Conservation (phyloP, 1,140 invertebrate genomes). For the Tigriopus japonicus region DNA sequence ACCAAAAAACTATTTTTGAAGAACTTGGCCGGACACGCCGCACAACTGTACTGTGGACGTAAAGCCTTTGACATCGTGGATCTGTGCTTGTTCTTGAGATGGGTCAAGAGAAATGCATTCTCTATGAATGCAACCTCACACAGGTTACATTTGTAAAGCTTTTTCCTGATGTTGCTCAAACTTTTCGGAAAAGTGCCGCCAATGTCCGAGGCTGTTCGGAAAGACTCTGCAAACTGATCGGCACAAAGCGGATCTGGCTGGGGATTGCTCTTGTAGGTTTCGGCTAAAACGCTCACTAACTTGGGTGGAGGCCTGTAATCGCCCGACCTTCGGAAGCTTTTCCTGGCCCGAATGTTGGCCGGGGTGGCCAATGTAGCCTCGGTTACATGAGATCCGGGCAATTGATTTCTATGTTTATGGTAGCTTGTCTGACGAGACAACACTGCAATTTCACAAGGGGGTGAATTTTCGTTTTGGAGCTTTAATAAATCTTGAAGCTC, state of each 20-base stretch:
- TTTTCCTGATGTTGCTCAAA: not conserved
- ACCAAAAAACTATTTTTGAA: constrained; percentile 13
- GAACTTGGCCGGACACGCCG: constrained; percentile 5
- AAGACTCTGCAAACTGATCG: not conserved
- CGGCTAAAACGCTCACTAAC: not conserved
- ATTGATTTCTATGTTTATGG: not conserved
- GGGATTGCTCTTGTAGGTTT: not conserved
- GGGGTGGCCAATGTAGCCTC: not conserved
- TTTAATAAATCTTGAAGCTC: not conserved
- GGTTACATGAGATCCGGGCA: not conserved
- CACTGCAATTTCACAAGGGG: no score
- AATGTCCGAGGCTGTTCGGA: not conserved
- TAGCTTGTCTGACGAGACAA: no score
- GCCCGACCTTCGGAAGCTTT: not conserved
- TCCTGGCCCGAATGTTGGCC: not conserved
- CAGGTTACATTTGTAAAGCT: constrained; percentile 8
- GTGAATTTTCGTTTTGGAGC: no score
- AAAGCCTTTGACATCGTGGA: constrained; percentile 4
- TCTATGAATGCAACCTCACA: constrained; percentile 4
- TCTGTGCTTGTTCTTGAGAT: constrained; percentile 11
- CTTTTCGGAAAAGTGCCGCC: not conserved
- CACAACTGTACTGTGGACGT: constrained; percentile 4
- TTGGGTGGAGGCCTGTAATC: not conserved
- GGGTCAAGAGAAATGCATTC: constrained; percentile 7
- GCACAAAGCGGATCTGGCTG: not conserved